phyloP scores from a whole-genome alignment of 2,113 vertebrate genomes.

The Gnathonemus echidnorhynchus region DNA sequence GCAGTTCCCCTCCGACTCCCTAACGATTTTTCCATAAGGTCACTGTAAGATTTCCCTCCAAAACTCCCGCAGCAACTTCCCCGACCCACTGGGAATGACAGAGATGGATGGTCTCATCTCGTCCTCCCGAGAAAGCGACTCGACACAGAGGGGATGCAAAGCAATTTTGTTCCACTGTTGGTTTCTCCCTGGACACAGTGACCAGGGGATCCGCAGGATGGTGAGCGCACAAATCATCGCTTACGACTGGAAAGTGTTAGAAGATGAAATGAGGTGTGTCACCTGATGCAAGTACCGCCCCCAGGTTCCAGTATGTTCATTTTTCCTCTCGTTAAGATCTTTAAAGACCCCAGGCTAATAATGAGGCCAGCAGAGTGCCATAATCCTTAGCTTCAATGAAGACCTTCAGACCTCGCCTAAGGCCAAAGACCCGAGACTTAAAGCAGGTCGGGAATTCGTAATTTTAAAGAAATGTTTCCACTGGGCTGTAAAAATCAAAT shows the following conservation, averaged over 20 bases:
- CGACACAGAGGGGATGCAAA: neutral
- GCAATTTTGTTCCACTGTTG: neutral
- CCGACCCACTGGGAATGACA: neutral
- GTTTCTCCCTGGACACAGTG: neutral
- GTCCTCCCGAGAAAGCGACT: neutral
- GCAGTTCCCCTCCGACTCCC: neutral
- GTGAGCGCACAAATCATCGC: neutral
- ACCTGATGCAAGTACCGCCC: neutral
- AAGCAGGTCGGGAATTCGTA: neutral
- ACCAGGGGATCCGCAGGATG: too few relatives aligned
- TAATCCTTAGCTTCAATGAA: neutral
- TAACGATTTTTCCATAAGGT: constrained; percentile 7
- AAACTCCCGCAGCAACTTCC: neutral
- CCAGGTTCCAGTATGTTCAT: neutral
- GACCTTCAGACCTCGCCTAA: neutral
- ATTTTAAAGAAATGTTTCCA: neutral
- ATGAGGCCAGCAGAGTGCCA: neutral
- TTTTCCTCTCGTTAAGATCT: neutral
- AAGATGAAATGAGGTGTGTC: neutral
- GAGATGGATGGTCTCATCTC: constrained; percentile 11
- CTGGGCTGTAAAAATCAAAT: neutral
- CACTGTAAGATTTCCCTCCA: neutral
- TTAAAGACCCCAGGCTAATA: neutral
- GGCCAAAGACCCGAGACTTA: neutral
- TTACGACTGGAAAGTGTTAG: neutral